These are phyloP conservation scores for Aphis gossypii DNA, from an alignment of 1,140 invertebrate genomes.

Conservation along the genomic window DNA sequence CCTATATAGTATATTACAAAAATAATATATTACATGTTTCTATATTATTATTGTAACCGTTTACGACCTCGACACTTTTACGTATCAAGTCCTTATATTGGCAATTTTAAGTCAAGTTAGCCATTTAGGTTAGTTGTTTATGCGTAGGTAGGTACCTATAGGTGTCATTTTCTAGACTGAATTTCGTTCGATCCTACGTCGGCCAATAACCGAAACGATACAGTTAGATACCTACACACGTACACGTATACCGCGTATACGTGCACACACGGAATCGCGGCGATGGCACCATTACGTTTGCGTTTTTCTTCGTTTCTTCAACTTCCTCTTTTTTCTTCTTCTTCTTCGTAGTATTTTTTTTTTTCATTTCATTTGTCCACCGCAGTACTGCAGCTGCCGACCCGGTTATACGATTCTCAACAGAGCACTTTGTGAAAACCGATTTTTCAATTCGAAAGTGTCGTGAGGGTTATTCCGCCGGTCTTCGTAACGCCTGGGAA, in stretches of 20 bases:
- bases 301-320: neutral
- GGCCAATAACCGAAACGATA: neutral
- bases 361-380: conserved; percentile 15
- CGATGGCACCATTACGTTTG: neutral
- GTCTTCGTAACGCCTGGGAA: conserved; percentile 31
- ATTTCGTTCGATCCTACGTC: neutral
- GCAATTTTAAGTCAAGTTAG: neutral
- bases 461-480: conserved; percentile 29
- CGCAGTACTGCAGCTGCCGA: conserved; percentile 32
- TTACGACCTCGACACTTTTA: neutral
- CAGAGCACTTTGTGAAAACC: conserved; percentile 57
- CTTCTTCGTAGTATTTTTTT: neutral
- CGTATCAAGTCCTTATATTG: neutral
- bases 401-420: conserved; percentile 50
- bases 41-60: neutral
- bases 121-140: neutral
- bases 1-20: neutral
- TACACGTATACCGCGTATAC: neutral
- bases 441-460: conserved; percentile 55
- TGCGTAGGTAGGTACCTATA: neutral
- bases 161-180: neutral
- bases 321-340: too few relatives aligned
- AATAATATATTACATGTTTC: neutral
- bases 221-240: neutral
- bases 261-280: too few relatives aligned